Percentiles rank a stretch among this genome's conserved stretches.
Evolutionary conservation across 1,140 invertebrate species (phyloP).

Genomic region (Stegodyphus mimosarum): DNA sequence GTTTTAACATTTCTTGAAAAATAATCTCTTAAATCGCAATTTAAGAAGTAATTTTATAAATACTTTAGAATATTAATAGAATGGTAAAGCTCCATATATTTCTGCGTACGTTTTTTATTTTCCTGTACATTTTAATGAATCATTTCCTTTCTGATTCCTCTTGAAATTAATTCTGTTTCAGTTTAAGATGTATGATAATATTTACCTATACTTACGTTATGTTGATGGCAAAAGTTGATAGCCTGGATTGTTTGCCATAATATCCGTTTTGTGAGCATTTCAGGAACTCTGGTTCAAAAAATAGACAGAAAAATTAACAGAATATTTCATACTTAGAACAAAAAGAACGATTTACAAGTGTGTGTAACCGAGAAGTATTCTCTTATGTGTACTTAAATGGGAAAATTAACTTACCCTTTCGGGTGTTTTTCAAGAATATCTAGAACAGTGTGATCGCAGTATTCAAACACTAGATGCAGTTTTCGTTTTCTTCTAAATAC

Average conservation of each 20-base stretch:
- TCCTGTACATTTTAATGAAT: too few species aligned
- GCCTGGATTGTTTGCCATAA: slow-evolving; percentile 96
- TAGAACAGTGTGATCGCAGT: slow-evolving; percentile 95
- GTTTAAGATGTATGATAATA: not conserved
- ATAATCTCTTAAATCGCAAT: too few species aligned
- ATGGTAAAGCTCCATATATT: too few species aligned
- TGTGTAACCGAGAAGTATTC: not conserved
- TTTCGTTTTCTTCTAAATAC: slow-evolving; percentile 97
- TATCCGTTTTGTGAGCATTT: slow-evolving; percentile 88
- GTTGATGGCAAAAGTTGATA: slow-evolving; percentile 94
- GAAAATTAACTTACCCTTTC: slow-evolving; percentile 71
- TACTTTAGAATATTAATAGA: too few species aligned
- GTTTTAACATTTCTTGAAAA: too few species aligned
- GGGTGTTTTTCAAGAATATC: slow-evolving; percentile 95
- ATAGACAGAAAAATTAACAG: not conserved
- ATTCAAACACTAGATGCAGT: slow-evolving; percentile 98
- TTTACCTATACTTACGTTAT: slow-evolving; percentile 73
- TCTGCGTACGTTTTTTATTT: too few species aligned
- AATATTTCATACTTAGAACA: not conserved
- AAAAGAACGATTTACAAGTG: not conserved
- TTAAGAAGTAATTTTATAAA: too few species aligned
- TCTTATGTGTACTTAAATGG: not conserved
- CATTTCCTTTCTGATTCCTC: too few species aligned
- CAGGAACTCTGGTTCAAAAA: slow-evolving; percentile 78
- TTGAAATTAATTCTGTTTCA: too few species aligned